Evolutionary conservation across 92 coral and sea anemone species (phyloP), one percentile per base, ranked within the genome.

Genomic region (Umimayanthus chanpuru): DNA sequence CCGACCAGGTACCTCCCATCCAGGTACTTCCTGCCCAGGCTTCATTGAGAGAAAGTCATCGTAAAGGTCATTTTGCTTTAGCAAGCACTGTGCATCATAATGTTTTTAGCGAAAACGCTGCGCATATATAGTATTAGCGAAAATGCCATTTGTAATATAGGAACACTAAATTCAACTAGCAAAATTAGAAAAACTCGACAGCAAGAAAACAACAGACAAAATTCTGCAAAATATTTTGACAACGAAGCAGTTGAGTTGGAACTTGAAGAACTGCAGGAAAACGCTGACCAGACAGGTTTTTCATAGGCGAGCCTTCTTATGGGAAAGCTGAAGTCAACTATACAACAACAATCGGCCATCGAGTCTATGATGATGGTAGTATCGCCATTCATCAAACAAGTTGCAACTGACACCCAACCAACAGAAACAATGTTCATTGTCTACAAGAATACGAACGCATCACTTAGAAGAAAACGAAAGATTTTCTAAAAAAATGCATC

Each of bases 241-340:
- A 21, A 78, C 14, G 32, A 78, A n/a, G 66, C 64, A 44, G 23
- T 49, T n/a, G 32, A 49, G 20, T 78, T 78, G 28, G 61, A 44
- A 78, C 64, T 32, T 44, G 82, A 23, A 66, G n/a, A 89, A 85
- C 74, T 85, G 23, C 68, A 21, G 68, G 4, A 61, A 61, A 61
- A 61, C 25, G 26, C 26, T 18, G 68, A 61, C 26, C 7, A 6
- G 68, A 20, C 4, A 21, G 21, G 68, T 61, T 61, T 61, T 25
- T 61, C n/a, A 61, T 4, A 61, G 26, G 68, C 0, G 26, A 61
- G 25, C 26, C n/a, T 16, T 4, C 68, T 3, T 61, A 61, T 6
- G 26, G 15, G 26, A 61, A 61, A 2, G 9, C 25, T 61, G 68
- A 23, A 20, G 68, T 18, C 2, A 61, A 23, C n/a, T 20, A 21